These are phyloP conservation scores for Pachliopta kotzebuea DNA, from an alignment of 2,888 invertebrate genomes.

Conservation along the genomic window DNA sequence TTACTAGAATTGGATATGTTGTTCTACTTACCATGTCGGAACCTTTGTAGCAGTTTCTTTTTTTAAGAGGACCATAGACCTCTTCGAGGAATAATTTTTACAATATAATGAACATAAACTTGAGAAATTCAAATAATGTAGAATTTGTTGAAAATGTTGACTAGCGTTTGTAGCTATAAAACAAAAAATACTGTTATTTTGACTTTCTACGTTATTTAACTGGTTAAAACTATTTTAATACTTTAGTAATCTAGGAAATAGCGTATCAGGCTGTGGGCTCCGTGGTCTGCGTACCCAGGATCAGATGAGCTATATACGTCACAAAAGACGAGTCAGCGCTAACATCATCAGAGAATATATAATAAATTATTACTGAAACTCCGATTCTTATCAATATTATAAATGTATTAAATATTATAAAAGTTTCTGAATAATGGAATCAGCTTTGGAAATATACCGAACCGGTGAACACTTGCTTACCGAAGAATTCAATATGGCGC, in stretches of 20 bases:
- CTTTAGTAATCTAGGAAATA: too few species aligned
- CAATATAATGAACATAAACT: background rate
- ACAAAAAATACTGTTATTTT: background rate
- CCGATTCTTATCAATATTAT: too few species aligned
- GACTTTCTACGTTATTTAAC: background rate
- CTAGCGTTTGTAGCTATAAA: background rate
- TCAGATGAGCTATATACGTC: too few species aligned
- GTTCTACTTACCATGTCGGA: constrained; percentile 11
- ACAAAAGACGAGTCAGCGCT: too few species aligned
- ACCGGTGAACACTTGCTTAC: constrained; percentile 1
- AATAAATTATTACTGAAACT: too few species aligned
- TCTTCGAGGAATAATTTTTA: constrained; percentile 1
- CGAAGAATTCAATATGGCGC: background rate
- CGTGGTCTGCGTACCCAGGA: too few species aligned
- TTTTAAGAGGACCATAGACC: background rate
- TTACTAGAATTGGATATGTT: constrained; percentile 17
- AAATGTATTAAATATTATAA: too few species aligned
- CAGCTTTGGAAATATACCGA: too few species aligned
- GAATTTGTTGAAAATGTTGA: background rate
- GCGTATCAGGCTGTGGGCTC: too few species aligned
- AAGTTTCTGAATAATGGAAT: too few species aligned
- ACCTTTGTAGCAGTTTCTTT: constrained; percentile 8
- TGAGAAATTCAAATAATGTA: background rate
- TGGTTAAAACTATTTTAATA: too few species aligned
- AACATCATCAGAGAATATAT: too few species aligned